Conservation (phyloP, 1,140 invertebrate genomes). For the Drosophila asahinai region DNA sequence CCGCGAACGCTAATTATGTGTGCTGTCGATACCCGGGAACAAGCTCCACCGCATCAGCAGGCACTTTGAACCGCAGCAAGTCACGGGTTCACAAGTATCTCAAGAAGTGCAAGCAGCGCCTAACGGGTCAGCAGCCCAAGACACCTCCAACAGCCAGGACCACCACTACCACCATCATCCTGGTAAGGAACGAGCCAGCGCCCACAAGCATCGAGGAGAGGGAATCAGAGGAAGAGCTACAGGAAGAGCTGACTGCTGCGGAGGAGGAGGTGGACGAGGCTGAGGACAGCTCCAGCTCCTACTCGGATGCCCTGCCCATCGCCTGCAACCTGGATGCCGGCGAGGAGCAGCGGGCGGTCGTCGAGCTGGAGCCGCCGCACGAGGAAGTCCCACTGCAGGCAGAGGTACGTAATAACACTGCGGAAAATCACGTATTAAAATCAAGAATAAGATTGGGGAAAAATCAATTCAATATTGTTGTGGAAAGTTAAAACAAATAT, state of each 20-base stretch:
- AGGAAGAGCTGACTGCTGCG: constrained; percentile 5
- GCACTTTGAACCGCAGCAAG: constrained; percentile 81
- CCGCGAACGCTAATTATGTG: constrained; percentile 75
- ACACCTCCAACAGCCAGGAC: constrained; percentile 19
- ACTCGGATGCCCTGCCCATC: constrained; percentile 59
- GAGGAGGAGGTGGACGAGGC: constrained; percentile 23
- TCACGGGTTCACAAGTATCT: constrained; percentile 86
- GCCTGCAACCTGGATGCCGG: constrained; percentile 57
- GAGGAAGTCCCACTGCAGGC: constrained; percentile 20
- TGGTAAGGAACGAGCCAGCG: constrained; percentile 65
- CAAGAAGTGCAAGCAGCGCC: constrained; percentile 86
- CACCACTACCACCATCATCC: constrained; percentile 59
- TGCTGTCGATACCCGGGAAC: constrained; percentile 71
- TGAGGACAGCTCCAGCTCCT: constrained; percentile 50
- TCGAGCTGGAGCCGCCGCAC: constrained; percentile 35
- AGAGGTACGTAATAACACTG: constrained; percentile 24
- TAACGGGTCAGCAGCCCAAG: constrained; percentile 74
- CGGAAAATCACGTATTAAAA: not conserved
- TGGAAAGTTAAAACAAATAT: too few species aligned
- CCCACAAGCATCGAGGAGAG: constrained; percentile 24
- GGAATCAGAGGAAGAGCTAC: constrained; percentile 10
- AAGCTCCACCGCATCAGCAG: constrained; percentile 16
- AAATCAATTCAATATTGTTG: not conserved
- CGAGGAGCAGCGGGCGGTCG: constrained; percentile 57
- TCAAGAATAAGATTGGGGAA: rapidly evolving